Evolutionary conservation across 2,888 invertebrate species (phyloP), one percentile per base, ranked within the genome.

Genomic region (Pseudococcus viburni): DNA sequence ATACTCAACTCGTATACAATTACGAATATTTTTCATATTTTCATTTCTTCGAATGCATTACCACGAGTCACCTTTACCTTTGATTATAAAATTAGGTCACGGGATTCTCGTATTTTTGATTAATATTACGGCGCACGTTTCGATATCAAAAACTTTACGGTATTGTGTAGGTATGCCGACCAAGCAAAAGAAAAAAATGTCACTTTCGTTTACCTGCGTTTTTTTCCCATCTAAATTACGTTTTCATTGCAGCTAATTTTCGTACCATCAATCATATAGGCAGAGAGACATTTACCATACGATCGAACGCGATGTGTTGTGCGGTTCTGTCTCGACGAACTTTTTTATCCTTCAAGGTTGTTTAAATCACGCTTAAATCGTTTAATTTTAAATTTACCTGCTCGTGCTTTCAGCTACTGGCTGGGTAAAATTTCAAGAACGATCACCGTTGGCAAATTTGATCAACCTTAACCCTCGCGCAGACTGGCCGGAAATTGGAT

Each of bases 41-140:
- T 68, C 73, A 83, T 83, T 42, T 83, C 33, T 83, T 83, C 80
- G 33, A 73, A 83, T 83, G 46, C 80, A 46, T 83, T 46, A 83
- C 42, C 42, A 15, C 64, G 46, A 42, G 80, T 83, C 80, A 83
- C 80, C 80, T 83, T 83, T 83, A 83, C 80, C 80, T 42, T 83
- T 83, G 46, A 46, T 83, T 46, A 83, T 46, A 83, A 46, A 83
- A 83, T 83, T 83, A 83, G 80, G 80, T 83, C 80, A 83, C 80
- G 19, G 46, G 80, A 83, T 73, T 73, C 42, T 83, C 80, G 80
- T 83, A 83, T 83, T 83, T 83, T 83, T 83, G 80, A 83, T 83
- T 83, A 83, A 83, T 83, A 83, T 83, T 46, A 46, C 80, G 46
- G 7, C 33, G 73, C 46, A 83, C 46, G 80, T 83, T 83, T 83